phyloP scores from a whole-genome alignment of 1,140 invertebrate genomes.

The Polypedilum vanderplanki region DNA sequence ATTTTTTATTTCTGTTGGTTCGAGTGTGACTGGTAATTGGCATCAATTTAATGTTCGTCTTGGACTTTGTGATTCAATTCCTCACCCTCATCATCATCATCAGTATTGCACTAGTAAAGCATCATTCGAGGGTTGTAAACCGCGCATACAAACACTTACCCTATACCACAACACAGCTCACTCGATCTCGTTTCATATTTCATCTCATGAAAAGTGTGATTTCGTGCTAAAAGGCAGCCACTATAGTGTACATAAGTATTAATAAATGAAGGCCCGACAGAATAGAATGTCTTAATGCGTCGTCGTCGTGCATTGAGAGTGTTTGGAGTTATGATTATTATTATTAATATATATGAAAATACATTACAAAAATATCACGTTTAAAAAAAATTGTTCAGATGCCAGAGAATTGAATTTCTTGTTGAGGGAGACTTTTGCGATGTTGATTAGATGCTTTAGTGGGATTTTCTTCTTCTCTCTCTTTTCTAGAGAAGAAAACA shows the following conservation, averaged over 20 bases:
- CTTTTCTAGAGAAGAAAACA: background rate
- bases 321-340: slow-evolving; percentile 26
- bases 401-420: background rate
- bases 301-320: background rate
- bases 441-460: slow-evolving; percentile 25
- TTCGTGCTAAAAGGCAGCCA: background rate
- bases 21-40: slow-evolving; percentile 33
- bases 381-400: background rate
- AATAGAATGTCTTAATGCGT: slow-evolving; percentile 16
- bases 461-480: slow-evolving; percentile 2
- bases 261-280: background rate
- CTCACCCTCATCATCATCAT: background rate
- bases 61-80: background rate
- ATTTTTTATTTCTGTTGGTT: background rate
- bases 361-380: slow-evolving; percentile 23
- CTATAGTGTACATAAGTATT: background rate
- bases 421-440: background rate
- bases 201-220: slow-evolving; percentile 21
- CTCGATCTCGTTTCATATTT: slow-evolving; percentile 28
- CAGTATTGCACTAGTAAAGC: background rate
- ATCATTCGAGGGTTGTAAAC: background rate
- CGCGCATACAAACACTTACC: background rate
- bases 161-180: slow-evolving; percentile 9
- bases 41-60: slow-evolving; percentile 32
- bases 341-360: slow-evolving; percentile 21